Base-by-base conservation (phyloP, 2,888 invertebrate genomes). In the Lumbricus terrestris region DNA sequence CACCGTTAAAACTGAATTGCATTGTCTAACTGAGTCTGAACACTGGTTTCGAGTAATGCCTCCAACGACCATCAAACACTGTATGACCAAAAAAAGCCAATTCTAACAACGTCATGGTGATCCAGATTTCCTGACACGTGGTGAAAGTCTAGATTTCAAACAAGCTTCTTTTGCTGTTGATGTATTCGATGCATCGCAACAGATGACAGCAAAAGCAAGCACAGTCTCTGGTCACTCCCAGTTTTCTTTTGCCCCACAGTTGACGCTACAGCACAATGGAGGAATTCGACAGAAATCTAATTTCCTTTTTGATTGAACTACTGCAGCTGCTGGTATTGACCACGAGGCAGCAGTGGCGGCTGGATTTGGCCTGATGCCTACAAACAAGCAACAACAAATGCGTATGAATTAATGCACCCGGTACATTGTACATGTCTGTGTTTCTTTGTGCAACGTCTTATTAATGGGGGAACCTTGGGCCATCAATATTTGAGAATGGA, bases 291-390 rank as follows among this genome's bases (percentile, higher is more conserved):
- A 69, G 69, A n/a, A 69, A 69, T n/a, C n/a, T 69, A 8, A 29
- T n/a, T n/a, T 69, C 69, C n/a, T n/a, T 69, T n/a, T n/a, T 11
- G 69, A 69, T 69, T 29, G 23, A 33, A 85, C 85, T 85, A 85
- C 35, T 85, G 85, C 34, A 85, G 34, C 34, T 85, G 85, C 37
- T 85, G 85, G 37, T 85, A 85, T 6, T 85, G 85, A 85, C 85
- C 37, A 35, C 85, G 85, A 34, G 85, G 34, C n/a, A 37, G 85
- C 23, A 85, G 35, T 11, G 85, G 85, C 11, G 85, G 85, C 34
- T 85, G 85, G 69, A 85, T 34, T 33, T 85, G 85, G 37, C 35
- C 16, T 34, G 37, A 85, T 85, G 34, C 1, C 85, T 35, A 37
- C 34, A 34, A 20, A 35, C 18, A 85, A 85, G 6, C 35, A 35